These are phyloP conservation scores for Caenorhabditis auriculariae DNA, from an alignment of 2,888 invertebrate genomes.

Conservation along the genomic window DNA sequence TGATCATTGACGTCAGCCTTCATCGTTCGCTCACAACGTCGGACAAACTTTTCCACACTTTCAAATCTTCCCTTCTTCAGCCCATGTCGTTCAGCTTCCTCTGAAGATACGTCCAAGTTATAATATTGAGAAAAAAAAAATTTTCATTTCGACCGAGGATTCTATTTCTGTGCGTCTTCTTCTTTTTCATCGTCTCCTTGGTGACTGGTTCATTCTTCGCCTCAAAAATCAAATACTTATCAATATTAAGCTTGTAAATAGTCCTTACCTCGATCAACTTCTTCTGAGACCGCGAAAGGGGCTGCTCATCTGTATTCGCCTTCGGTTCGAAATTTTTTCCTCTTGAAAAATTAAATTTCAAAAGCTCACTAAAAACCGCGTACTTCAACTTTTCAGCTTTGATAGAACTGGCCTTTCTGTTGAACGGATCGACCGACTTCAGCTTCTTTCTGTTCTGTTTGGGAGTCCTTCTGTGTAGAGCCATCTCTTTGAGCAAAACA, in stretches of 20 bases:
- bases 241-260: too few species aligned
- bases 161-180: constrained; percentile 30
- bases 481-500: too few species aligned
- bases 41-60: constrained; percentile 24
- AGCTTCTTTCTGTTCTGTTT: constrained; percentile 49
- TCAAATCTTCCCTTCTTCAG: constrained; percentile 33
- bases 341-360: not conserved
- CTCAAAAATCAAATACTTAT: constrained; percentile 14
- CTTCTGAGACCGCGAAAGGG: constrained; percentile 23
- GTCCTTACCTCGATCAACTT: constrained; percentile 17
- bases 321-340: not conserved
- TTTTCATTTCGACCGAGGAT: constrained; percentile 9
- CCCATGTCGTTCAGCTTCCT: constrained; percentile 28
- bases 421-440: constrained; percentile 47
- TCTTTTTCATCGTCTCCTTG: constrained; percentile 18
- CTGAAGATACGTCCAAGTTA: constrained; percentile 14
- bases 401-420: constrained; percentile 27
- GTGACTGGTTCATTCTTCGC: not conserved
- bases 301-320: constrained; percentile 24
- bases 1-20: constrained; percentile 20
- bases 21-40: constrained; percentile 20
- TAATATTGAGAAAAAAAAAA: not conserved
- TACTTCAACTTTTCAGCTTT: constrained; percentile 11
- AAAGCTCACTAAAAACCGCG: constrained; percentile 1
- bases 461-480: constrained; percentile 36